Evolutionary conservation across 2,113 vertebrate species (phyloP), one percentile per base, ranked within the genome.

Genomic region (Engystomops pustulosus): DNA sequence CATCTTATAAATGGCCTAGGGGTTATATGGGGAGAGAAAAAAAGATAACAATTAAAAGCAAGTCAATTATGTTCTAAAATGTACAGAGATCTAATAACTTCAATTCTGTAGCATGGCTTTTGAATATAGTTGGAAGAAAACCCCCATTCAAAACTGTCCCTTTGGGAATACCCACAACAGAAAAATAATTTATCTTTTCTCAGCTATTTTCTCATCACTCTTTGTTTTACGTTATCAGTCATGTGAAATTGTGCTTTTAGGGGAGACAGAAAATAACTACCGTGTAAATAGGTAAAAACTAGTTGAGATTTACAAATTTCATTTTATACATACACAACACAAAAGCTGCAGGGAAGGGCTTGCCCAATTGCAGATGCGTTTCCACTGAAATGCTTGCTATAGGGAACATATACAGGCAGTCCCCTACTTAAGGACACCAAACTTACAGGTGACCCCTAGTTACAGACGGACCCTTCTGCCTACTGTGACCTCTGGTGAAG

Each of bases 1-100:
- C 98, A 99, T 99, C 92, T 98, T 99, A 92, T 99, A 99, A 89
- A 99, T 99, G 44, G 97, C 98, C 98, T 99, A 90, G 41, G 25
- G 49, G 67, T 68, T 30, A 44, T 79, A 79, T 34, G 12, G 17
- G 30, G 68, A 79, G 15, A 77, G 23, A 80, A 11, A 34, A n/a
- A 36, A 36, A 32, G 79, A 32, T 65, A 62, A 79, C 4, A 23
- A 17, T 79, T 5, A 62, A 79, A 6, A 51, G 5, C 12, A 10
- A 51, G 5, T 1, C 6, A 0, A 72, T 44, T 25, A 51, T 51
- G 32, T 8, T 18, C 11, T 34, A 65, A 32, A 18, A 65, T 1
- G 15, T 65, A 18, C 17, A 32, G 34, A 36, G 14, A 67, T 36
- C 17, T 34, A 34, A 67, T 65, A 32, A 17, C 2, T 36, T 36